A percentile compares a stretch with the other conserved stretches of the same genome.
Evolutionary conservation across 1,140 invertebrate species (phyloP).

Genomic region (Brachionus rotundiformis): DNA sequence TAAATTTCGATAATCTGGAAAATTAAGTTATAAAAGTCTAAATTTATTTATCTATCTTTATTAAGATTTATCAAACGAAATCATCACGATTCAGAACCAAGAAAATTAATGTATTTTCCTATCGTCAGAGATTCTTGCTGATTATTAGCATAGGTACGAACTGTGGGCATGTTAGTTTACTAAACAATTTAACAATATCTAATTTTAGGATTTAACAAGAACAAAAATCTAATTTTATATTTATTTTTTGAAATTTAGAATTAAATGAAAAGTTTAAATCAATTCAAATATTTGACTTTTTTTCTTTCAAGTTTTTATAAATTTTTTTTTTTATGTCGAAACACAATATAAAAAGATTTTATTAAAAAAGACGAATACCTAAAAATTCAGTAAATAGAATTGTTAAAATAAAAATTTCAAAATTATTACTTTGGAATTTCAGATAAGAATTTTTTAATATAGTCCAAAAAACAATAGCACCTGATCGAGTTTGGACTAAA

Average conservation of each 20-base stretch:
- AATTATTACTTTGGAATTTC: not conserved
- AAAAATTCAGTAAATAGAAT: constrained; percentile 36
- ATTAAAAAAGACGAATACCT: constrained; percentile 19
- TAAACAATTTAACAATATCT: not conserved
- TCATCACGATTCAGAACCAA: not conserved
- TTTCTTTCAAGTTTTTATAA: constrained; percentile 4
- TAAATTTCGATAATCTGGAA: not conserved
- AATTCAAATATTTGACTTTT: constrained; percentile 26
- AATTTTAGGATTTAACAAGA: constrained; percentile 9
- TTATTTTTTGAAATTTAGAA: constrained; percentile 14
- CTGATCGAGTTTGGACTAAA: not conserved
- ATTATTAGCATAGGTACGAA: not conserved
- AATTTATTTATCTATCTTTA: not conserved
- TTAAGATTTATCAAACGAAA: not conserved
- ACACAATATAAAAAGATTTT: constrained; percentile 33
- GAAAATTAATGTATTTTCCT: not conserved
- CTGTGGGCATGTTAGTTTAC: not conserved
- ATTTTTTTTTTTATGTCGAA: not conserved
- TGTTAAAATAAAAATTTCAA: not conserved
- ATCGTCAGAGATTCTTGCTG: not conserved
- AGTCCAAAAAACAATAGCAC: not conserved
- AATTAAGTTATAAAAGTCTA: not conserved
- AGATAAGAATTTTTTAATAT: not conserved
- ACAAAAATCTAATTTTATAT: not conserved
- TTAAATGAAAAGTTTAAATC: constrained; percentile 17